Conservation (phyloP, 2,113 vertebrate species). For the Triplophysa rosa region DNA sequence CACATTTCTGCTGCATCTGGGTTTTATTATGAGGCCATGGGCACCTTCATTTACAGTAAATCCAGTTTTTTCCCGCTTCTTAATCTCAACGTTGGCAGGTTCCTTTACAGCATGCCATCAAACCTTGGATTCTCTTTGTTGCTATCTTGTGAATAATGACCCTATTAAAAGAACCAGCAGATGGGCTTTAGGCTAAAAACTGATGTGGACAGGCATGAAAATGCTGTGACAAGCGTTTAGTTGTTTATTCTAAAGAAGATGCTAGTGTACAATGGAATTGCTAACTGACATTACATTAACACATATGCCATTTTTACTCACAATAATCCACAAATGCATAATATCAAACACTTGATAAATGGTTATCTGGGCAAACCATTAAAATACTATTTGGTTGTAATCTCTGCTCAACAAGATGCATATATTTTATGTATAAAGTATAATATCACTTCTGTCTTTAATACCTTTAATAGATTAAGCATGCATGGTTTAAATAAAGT, state of each 20-base stretch:
- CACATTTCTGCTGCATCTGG: constrained; percentile 15
- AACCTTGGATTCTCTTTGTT: neutral
- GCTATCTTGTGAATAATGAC: neutral
- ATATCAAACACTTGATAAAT: no score
- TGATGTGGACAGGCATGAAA: neutral
- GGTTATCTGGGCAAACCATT: no score
- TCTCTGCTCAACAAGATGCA: no score
- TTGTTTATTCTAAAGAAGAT: neutral
- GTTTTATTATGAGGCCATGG: constrained; percentile 2
- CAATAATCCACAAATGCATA: no score
- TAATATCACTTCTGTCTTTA: no score
- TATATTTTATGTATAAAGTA: no score
- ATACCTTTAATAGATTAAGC: no score
- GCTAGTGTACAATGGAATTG: neutral
- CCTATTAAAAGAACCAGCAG: constrained; percentile 12
- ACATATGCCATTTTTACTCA: no score
- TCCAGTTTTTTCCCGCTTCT: neutral
- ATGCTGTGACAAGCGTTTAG: neutral
- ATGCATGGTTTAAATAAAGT: no score
- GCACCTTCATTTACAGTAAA: constrained; percentile 16
- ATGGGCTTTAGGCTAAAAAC: neutral
- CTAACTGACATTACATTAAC: neutral
- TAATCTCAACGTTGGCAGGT: constrained; percentile 28
- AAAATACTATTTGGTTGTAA: no score
- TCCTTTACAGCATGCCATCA: constrained; percentile 4